Evolutionary conservation across 1,140 invertebrate genomes (phyloP).

Genomic region (Panonychus citri): DNA sequence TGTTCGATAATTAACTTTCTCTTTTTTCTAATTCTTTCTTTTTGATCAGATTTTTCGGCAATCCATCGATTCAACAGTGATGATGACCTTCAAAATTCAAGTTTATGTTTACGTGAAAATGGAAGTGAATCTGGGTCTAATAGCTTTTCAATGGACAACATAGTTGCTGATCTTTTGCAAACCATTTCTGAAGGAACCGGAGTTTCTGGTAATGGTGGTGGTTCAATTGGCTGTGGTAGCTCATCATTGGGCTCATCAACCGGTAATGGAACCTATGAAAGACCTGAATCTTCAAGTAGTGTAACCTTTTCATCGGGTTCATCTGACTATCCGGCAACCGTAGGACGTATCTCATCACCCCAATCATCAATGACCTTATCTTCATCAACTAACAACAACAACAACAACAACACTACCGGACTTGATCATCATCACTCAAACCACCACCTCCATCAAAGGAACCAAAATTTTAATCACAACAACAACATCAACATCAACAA

Average conservation of each 20-base stretch:
- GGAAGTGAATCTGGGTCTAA: neutral
- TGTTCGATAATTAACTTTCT: neutral
- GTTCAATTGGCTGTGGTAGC: no score
- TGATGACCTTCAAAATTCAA: neutral
- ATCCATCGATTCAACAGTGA: neutral
- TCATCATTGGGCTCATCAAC: no score
- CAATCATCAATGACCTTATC: no score
- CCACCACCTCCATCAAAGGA: no score
- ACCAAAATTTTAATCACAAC: no score
- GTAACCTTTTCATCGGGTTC: neutral
- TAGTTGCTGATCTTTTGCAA: neutral
- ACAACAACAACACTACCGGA: no score
- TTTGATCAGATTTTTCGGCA: neutral
- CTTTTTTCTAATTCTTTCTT: neutral
- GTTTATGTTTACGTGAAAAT: neutral
- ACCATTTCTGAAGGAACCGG: neutral
- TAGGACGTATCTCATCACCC: no score
- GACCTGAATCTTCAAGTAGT: neutral
- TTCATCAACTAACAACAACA: no score
- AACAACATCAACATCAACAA: no score
- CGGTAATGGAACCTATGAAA: neutral
- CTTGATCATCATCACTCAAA: no score
- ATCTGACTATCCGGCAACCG: neutral
- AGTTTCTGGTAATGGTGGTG: no score
- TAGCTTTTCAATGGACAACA: neutral